A percentile compares a stretch with the other conserved stretches of the same genome.
These are phyloP conservation scores for Diglossa brunneiventris DNA, from an alignment of 2,113 vertebrate genomes.

Conservation along the genomic window DNA sequence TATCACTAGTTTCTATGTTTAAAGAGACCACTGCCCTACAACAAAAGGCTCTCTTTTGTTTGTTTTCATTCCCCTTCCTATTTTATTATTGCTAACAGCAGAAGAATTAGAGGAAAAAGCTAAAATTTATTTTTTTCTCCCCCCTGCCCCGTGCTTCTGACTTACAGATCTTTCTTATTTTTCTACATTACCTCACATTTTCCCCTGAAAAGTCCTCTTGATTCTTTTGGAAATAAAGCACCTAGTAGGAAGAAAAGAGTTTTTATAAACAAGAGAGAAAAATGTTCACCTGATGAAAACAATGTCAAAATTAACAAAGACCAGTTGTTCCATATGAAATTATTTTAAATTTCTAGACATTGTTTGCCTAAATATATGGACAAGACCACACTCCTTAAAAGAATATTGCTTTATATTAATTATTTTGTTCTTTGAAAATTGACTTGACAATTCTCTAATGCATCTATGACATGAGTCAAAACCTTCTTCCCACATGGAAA, in stretches of 20 bases:
- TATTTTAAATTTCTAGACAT: not conserved
- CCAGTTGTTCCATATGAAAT: not conserved
- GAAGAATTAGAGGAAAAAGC: not conserved
- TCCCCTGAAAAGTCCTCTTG: not conserved
- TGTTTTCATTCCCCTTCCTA: not conserved
- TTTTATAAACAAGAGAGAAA: not conserved
- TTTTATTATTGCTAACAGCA: not conserved
- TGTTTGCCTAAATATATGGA: not conserved
- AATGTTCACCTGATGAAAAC: not conserved
- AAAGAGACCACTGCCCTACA: not conserved
- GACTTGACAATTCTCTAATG: not conserved
- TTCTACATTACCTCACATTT: not conserved
- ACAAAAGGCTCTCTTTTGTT: not conserved
- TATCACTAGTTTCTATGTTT: not conserved
- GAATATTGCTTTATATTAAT: not conserved
- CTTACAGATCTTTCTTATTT: not conserved
- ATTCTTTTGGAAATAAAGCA: not conserved
- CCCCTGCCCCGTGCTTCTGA: not conserved
- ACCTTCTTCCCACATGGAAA: not conserved
- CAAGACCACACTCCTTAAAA: not conserved
- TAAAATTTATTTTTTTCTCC: rapidly evolving
- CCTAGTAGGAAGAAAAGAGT: rapidly evolving
- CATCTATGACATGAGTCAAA: not conserved
- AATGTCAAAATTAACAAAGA: not conserved
- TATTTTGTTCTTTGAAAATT: not conserved